Percentiles rank a stretch among this genome's conserved stretches.
phyloP scores from a whole-genome alignment of 2,113 vertebrate genomes.

The Pterocles burchelli region DNA sequence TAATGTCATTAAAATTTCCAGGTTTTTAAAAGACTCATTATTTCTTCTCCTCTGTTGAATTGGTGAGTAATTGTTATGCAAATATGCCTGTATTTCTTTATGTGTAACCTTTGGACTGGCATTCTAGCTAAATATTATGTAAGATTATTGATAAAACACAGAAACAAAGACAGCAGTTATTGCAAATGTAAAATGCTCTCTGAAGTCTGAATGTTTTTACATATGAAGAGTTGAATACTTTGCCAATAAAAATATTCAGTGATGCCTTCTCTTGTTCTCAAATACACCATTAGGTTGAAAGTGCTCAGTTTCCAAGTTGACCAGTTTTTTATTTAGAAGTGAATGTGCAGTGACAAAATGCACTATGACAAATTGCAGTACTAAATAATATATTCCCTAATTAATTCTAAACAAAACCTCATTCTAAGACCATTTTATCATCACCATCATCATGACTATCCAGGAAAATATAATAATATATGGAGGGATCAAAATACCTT shows the following conservation, averaged over 20 bases:
- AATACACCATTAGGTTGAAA: neutral
- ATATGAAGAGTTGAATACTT: neutral
- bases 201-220: neutral
- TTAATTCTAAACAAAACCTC: neutral
- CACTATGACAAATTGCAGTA: neutral
- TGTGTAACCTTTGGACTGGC: slow-evolving; percentile 25
- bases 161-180: neutral
- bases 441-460: neutral
- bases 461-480: neutral
- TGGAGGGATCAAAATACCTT: neutral
- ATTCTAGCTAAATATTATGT: slow-evolving; percentile 26
- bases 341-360: neutral
- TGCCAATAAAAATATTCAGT: neutral
- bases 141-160: slow-evolving; percentile 18
- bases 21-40: slow-evolving; percentile 1
- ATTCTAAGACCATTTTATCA: neutral
- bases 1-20: neutral
- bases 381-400: neutral
- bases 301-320: neutral
- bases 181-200: neutral
- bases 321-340: neutral
- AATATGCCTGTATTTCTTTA: slow-evolving; percentile 17
- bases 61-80: slow-evolving; percentile 36
- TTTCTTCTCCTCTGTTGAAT: slow-evolving; percentile 8
- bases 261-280: neutral